Evolutionary conservation across 2,888 invertebrate species (phyloP), one percentile per base, ranked within the genome.

Genomic region (Epistrophe eligans): DNA sequence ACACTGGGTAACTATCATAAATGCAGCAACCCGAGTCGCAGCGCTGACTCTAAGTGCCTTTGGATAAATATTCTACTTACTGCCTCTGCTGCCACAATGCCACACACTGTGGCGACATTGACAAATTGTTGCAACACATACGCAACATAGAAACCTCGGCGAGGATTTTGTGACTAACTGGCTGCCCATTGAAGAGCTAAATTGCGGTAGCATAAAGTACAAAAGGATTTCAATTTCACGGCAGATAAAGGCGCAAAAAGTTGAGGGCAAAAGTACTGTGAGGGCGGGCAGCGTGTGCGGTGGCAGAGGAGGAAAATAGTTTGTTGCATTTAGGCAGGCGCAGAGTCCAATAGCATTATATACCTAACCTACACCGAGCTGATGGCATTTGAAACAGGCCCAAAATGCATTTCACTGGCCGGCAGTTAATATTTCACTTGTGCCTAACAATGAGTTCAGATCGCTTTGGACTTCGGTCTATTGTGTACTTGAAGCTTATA

Each of bases 201-300:
- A 87, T 87, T 79, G 87, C 82, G 76, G 87, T 87, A 87, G 87
- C 87, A 70, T 58, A 66, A 58, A 40, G 66, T 64, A 87, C 87
- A 87, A 87, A 87, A 87, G 87, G 87, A 87, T 83, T 87, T 87
- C 87, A 87, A 87, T 87, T 87, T 83, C 82, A 76, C 55, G 79
- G 79, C 55, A 72, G 60, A 80, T 80, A 80, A 74, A 81, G 81
- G 64, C 76, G 84, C 72, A 67, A 84, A 64, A 72, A 84, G 64
- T 66, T 76, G 40, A 24, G 52, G 28, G 52, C 48, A 48, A 0
- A 2, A 7, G 9, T 7, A 58, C 45, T 45, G 74, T 11, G 17
- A 40, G 15, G 35, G 17, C 7, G 35, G 58, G 17, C 9, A 17
- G 35, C 1, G 11, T 1, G 9, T 10, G 32, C 10, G n/a, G 13